Base-by-base conservation (phyloP, 2,113 vertebrate species). In the Callithrix jacchus region DNA sequence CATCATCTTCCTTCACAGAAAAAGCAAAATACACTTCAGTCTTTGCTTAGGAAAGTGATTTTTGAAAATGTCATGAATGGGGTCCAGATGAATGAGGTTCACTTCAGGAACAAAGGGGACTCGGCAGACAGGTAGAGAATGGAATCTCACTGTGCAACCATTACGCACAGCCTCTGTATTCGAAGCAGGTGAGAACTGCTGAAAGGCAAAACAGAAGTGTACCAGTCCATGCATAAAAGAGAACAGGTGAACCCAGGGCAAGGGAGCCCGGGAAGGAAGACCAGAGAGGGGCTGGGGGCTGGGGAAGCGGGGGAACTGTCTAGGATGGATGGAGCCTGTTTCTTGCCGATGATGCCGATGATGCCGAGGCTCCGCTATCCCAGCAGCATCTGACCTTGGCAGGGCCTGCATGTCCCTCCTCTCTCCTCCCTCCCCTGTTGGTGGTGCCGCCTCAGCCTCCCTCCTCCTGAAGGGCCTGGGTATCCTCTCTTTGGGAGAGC, bases 11-110 rank as follows among this genome's bases (percentile, higher is more conserved):
- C 86, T 95, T 95, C 56, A 64, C 18, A 56, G 54, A 70, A 89
- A 92, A 92, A 90, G 37, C 47, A 89, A 91, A 84, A 70, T 27
- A 64, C 42, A 45, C 27, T 93, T 71, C 70, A 54, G 25, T 91
- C 71, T 92, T 92, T 95, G 64, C 58, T n/a, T 87, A 88, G 77
- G 81, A 96, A 90, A 96, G 47, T 77, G 35, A 93, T 77, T 90
- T 54, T 79, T 66, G 1, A 30, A 82, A 94, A 79, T n/a, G 45
- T 80, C 80, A 87, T 37, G 61, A 86, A 86, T 32, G 79, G 87
- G 40, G 73, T 79, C 32, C 79, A 45, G 66, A 88, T 74, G 74
- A 96, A 83, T 80, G 80, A 81, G 64, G 32, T n/a, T 96, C 73
- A 54, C 42, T 18, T 1, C 25, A 25, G 47, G 61, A 45, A 93